Evolutionary conservation across 2,113 vertebrate species (phyloP).

Genomic region (Lanius collurio): DNA sequence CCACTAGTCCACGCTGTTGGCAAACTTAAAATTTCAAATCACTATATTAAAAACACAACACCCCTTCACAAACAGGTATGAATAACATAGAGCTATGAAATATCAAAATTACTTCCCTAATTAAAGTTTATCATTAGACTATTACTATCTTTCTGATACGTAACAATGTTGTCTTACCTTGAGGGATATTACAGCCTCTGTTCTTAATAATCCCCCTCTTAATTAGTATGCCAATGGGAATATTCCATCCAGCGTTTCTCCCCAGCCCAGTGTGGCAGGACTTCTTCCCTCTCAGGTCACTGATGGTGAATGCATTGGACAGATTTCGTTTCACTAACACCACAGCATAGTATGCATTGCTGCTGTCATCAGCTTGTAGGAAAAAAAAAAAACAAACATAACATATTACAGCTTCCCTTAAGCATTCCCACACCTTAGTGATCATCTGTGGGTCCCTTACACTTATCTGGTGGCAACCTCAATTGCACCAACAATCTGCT

Average conservation of each 20-base stretch:
- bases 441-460: not conserved
- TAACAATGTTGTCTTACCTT: slow-evolving; percentile 76
- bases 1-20: not conserved
- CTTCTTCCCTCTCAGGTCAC: slow-evolving; percentile 79
- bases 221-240: slow-evolving; percentile 82
- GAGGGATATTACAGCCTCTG: slow-evolving; percentile 77
- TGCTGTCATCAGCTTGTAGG: slow-evolving; percentile 72
- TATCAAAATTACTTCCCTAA: not conserved
- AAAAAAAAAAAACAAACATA: not conserved
- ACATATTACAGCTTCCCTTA: not conserved
- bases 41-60: not conserved
- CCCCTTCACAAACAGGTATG: not conserved
- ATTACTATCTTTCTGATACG: not conserved
- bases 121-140: not conserved
- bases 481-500: not conserved
- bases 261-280: slow-evolving; percentile 89
- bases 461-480: not conserved
- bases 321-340: slow-evolving; percentile 81
- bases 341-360: slow-evolving; percentile 84
- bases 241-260: slow-evolving; percentile 86
- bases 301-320: slow-evolving; percentile 75
- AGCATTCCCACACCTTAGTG: not conserved
- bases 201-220: slow-evolving; percentile 81
- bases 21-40: not conserved
- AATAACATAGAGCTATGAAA: not conserved